These are phyloP conservation scores for Pampusana beccarii DNA, from an alignment of 2,113 vertebrate species.

Conservation along the genomic window DNA sequence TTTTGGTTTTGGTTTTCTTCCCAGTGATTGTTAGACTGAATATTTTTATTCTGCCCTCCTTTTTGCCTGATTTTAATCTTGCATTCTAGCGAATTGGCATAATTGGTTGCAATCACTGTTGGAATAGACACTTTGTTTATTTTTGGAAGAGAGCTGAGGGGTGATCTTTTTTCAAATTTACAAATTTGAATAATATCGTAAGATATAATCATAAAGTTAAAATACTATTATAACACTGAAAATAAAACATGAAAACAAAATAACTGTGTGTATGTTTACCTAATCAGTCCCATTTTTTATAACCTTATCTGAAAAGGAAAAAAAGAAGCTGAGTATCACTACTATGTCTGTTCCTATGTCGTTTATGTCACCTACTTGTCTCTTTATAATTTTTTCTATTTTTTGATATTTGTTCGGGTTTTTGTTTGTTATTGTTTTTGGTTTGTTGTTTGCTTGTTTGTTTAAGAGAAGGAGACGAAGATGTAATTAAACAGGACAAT, in stretches of 20 bases:
- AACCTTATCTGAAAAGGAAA: not conserved
- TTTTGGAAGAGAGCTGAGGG: not conserved
- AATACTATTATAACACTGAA: not conserved
- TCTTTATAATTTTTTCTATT: not conserved
- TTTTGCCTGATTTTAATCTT: not conserved
- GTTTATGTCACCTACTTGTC: not conserved
- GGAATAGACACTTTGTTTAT: not conserved
- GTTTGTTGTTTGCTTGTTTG: too few relatives aligned
- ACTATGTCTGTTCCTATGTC: not conserved
- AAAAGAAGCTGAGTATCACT: not conserved
- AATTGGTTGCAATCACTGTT: not conserved
- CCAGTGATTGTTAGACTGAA: not conserved
- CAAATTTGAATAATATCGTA: not conserved
- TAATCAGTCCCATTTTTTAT: not conserved
- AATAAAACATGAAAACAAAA: not conserved
- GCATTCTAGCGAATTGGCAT: not conserved
- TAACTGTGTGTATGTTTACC: not conserved
- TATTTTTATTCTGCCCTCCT: not conserved
- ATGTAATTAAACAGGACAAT: not conserved
- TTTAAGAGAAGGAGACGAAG: not conserved
- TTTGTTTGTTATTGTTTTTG: too few relatives aligned
- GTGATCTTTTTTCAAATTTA: not conserved
- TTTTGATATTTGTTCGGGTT: not conserved
- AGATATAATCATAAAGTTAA: not conserved
- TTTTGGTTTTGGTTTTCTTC: not conserved